phyloP scores from a whole-genome alignment of 2,797 vertebrate species.

The Sus cebifrons region DNA sequence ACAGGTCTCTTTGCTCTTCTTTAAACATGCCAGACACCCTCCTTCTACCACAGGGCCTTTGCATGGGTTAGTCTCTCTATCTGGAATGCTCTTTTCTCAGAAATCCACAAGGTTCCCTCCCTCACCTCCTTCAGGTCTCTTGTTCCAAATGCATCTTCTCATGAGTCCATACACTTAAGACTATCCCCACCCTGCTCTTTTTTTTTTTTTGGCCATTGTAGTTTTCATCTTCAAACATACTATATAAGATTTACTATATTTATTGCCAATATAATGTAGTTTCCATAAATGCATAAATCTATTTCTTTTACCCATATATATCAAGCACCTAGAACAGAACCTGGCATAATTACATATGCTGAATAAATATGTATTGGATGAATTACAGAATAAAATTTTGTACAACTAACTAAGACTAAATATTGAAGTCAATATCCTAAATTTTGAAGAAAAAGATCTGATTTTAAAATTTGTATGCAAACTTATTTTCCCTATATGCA shows the following conservation, averaged over 20 bases:
- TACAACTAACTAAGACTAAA: neutral
- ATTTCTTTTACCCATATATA: neutral
- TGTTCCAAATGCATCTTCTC: neutral
- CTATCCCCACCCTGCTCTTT: neutral
- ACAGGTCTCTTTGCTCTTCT: neutral
- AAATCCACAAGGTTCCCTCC: neutral
- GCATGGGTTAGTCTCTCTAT: neutral
- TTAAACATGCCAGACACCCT: neutral
- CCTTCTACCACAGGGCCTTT: neutral
- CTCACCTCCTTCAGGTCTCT: neutral
- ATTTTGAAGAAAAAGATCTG: constrained; percentile 45
- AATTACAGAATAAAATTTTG: constrained; percentile 40
- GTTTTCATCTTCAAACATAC: constrained; percentile 42
- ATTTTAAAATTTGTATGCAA: constrained; percentile 44
- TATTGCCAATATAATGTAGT: neutral
- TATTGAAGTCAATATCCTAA: neutral
- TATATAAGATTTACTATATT: constrained; percentile 18
- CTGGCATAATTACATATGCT: neutral
- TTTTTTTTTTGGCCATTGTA: neutral
- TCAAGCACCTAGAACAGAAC: neutral
- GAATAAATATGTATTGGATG: constrained; percentile 20
- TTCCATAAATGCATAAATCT: constrained; percentile 11
- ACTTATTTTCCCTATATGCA: constrained; percentile 14
- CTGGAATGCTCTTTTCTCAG: neutral
- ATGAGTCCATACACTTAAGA: neutral